Conservation (phyloP, 2,888 invertebrate genomes). For the Aporophyla lueneburgensis region DNA sequence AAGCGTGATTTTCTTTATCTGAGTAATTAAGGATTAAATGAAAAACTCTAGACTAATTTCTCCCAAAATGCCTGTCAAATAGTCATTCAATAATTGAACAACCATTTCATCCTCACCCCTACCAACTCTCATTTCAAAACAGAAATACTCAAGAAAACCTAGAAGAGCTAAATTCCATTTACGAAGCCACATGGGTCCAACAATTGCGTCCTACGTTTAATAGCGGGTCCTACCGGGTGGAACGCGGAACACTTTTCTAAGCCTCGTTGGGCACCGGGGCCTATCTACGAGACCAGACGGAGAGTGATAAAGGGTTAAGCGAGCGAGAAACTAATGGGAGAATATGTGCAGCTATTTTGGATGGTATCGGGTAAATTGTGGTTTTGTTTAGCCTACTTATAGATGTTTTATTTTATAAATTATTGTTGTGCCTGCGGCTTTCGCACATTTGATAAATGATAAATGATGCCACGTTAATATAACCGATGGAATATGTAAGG, state of each 20-base stretch:
- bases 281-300: constrained; percentile 52
- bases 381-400: constrained; percentile 15
- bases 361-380: constrained; percentile 23
- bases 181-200: constrained; percentile 45
- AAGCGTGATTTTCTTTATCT: not conserved
- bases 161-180: constrained; percentile 53
- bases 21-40: not conserved
- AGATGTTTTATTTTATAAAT: constrained; percentile 3
- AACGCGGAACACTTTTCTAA: constrained; percentile 57
- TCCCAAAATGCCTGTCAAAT: not conserved
- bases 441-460: too few species aligned
- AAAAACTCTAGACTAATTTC: not conserved
- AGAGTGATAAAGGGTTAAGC: constrained; percentile 54
- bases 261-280: constrained; percentile 54
- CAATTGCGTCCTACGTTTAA: constrained; percentile 49
- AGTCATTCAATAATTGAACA: constrained; percentile 12
- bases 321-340: constrained; percentile 46
- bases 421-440: not conserved
- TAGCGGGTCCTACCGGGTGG: constrained; percentile 29
- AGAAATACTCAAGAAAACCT: constrained; percentile 34
- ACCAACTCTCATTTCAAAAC: constrained; percentile 16
- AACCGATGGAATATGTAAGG: too few species aligned
- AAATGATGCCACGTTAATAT: too few species aligned
- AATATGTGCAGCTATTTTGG: constrained; percentile 23
- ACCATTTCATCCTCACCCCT: not conserved